Percentiles rank a stretch among this genome's conserved stretches.
phyloP scores from a whole-genome alignment of 53 echinoderm and acorn worm species.

The Luidia sarsii region DNA sequence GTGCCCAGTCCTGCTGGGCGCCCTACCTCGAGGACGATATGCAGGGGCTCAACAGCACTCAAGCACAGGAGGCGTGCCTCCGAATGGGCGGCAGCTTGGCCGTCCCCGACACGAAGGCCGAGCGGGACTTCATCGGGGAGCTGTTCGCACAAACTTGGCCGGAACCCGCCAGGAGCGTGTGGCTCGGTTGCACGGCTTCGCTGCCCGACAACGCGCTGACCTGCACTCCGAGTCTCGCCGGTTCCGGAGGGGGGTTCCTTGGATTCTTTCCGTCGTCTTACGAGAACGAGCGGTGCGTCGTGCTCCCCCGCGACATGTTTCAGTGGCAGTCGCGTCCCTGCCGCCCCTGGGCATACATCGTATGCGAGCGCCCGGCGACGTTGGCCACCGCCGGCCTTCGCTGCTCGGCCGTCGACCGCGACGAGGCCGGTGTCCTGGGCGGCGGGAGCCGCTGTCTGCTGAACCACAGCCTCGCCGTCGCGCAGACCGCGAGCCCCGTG shows the following conservation, averaged over 20 bases:
- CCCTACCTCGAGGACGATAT: not conserved
- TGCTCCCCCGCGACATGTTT: not conserved
- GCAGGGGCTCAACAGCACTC: not conserved
- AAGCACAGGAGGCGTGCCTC: constrained; percentile 1
- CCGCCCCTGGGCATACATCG: not conserved
- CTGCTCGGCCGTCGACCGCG: constrained; percentile 17
- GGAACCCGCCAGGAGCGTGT: not conserved
- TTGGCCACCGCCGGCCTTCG: not conserved
- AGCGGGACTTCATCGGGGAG: not conserved
- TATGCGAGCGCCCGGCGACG: constrained; percentile 1
- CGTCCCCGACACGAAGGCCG: constrained; percentile 36
- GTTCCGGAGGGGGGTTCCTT: not conserved
- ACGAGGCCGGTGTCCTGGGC: constrained; percentile 1
- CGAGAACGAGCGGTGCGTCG: not conserved
- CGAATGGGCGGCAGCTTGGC: constrained; percentile 18
- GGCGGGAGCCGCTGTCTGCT: constrained; percentile 30
- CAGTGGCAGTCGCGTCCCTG: not conserved
- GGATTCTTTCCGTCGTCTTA: not conserved
- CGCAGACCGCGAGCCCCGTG: not conserved
- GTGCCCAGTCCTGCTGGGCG: constrained; percentile 17
- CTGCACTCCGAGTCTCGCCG: not conserved
- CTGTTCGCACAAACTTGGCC: constrained; percentile 4
- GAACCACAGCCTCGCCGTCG: not conserved
- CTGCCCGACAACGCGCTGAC: not conserved
- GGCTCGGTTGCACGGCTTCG: constrained; percentile 4